Conservation (phyloP, 2,113 vertebrate genomes). For the Thunnus maccoyii region DNA sequence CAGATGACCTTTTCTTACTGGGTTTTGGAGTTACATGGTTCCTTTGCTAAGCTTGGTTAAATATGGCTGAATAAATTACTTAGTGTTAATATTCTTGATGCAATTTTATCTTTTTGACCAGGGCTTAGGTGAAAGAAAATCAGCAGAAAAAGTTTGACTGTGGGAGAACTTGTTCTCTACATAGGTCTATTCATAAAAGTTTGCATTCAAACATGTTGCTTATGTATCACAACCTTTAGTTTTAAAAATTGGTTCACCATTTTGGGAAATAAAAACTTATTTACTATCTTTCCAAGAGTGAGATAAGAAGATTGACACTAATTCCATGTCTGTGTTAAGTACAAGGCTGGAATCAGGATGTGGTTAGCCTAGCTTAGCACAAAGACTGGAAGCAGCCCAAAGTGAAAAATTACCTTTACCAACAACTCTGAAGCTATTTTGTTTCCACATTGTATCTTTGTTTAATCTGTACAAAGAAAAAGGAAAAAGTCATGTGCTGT, state of each 20-base stretch:
- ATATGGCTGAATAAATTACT: constrained; percentile 5
- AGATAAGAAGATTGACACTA: background rate
- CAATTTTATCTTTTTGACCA: background rate
- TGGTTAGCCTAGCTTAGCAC: too few relatives aligned
- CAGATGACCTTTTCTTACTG: background rate
- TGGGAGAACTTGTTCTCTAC: too few relatives aligned
- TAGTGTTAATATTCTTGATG: background rate
- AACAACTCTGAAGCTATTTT: too few relatives aligned
- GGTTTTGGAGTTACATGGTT: background rate
- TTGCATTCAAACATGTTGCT: too few relatives aligned
- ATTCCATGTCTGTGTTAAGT: background rate
- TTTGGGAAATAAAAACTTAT: background rate
- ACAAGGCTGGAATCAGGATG: too few relatives aligned
- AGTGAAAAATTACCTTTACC: too few relatives aligned
- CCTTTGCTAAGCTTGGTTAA: constrained; percentile 1
- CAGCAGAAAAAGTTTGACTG: background rate
- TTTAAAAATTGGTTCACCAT: background rate
- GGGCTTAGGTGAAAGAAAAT: background rate
- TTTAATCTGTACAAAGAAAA: background rate
- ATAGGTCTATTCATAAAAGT: too few relatives aligned
- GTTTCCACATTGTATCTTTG: background rate
- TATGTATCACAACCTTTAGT: background rate
- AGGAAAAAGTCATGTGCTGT: background rate
- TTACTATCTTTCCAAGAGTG: background rate
- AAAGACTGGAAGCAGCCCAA: too few relatives aligned